These are phyloP conservation scores for Amazona guildingii DNA, from an alignment of 2,113 vertebrate genomes.

Conservation along the genomic window DNA sequence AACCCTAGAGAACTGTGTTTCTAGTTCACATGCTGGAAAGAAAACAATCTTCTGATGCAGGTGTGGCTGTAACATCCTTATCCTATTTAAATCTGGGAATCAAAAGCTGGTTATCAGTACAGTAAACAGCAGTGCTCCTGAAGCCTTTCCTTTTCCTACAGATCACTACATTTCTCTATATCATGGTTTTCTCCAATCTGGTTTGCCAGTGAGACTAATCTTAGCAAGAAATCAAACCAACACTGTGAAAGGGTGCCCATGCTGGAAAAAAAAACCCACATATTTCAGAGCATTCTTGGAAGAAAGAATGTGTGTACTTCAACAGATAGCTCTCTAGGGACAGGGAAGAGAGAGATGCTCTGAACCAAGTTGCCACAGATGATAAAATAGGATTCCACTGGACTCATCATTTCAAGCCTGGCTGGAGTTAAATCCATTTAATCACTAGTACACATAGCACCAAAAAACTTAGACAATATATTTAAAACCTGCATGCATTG, in stretches of 20 bases:
- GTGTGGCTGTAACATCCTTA: background rate
- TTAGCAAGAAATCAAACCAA: background rate
- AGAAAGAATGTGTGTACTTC: background rate
- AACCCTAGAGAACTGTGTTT: background rate
- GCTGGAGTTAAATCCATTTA: background rate
- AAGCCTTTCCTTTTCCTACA: background rate
- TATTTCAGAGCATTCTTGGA: background rate
- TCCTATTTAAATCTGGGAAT: background rate
- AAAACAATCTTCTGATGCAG: background rate
- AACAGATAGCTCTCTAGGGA: background rate
- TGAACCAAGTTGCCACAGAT: background rate
- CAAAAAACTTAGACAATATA: background rate
- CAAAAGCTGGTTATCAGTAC: background rate
- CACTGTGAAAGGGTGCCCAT: background rate
- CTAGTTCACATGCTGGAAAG: background rate
- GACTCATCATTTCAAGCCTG: background rate
- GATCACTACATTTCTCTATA: background rate
- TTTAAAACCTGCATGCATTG: background rate
- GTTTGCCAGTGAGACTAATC: background rate
- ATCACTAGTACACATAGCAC: background rate
- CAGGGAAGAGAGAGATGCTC: background rate
- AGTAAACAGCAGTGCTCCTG: background rate
- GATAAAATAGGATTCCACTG: background rate
- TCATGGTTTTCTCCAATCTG: background rate
- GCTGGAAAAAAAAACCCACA: fast-evolving